Percentiles rank a stretch among this genome's conserved stretches.
Evolutionary conservation across 2,797 vertebrate species (phyloP).

Genomic region (Chelidonichthys spinosus): DNA sequence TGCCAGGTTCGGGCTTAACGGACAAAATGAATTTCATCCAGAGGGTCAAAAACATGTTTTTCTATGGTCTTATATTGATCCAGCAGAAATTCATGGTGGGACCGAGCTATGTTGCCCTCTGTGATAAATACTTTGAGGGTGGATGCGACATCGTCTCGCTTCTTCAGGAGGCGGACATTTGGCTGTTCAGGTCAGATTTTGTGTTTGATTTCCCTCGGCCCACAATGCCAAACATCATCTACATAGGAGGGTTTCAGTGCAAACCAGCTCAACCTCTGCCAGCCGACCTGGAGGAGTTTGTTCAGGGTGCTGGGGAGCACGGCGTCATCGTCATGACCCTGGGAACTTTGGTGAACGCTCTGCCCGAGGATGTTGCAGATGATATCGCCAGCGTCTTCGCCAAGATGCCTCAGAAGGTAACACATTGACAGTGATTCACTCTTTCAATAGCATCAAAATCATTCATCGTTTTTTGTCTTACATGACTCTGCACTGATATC

Average conservation of each 20-base stretch:
- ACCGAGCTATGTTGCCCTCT: slow-evolving; percentile 64
- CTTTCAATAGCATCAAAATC: neutral
- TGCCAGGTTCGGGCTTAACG: slow-evolving; percentile 73
- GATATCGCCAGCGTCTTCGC: slow-evolving; percentile 76
- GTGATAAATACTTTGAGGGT: slow-evolving; percentile 73
- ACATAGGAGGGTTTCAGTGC: slow-evolving; percentile 85
- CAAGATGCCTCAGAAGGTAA: slow-evolving; percentile 83
- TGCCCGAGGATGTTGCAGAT: slow-evolving; percentile 64
- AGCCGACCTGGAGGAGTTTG: slow-evolving; percentile 78
- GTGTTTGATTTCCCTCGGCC: slow-evolving; percentile 86
- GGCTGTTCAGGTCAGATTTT: slow-evolving; percentile 85
- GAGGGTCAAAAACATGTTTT: slow-evolving; percentile 76
- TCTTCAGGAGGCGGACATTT: slow-evolving; percentile 82
- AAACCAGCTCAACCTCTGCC: slow-evolving; percentile 77
- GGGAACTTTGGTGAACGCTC: slow-evolving; percentile 70
- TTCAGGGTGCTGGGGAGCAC: slow-evolving; percentile 79
- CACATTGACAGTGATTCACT: neutral
- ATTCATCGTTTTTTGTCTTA: neutral
- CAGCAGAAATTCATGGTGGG: slow-evolving; percentile 64
- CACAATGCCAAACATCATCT: slow-evolving; percentile 84
- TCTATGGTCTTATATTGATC: slow-evolving; percentile 49
- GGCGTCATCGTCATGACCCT: slow-evolving; percentile 85
- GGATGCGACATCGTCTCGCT: slow-evolving; percentile 72
- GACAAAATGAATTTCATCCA: slow-evolving; percentile 81
- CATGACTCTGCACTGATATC: neutral